Percentiles rank a stretch among this genome's conserved stretches.
Conservation (phyloP, 2,888 invertebrate species). For the Morpho deidamia region DNA sequence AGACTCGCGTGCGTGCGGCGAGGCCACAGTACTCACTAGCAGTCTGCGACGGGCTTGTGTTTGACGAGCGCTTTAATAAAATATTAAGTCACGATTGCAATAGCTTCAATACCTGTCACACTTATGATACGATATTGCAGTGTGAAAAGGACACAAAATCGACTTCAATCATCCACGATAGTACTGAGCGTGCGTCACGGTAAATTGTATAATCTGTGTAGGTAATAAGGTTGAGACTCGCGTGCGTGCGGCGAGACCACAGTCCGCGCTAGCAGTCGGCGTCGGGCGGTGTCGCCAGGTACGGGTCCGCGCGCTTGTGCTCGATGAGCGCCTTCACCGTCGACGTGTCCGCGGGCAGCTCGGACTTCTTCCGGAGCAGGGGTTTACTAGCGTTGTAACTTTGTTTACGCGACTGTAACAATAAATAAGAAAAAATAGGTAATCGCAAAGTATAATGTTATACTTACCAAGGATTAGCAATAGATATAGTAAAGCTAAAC, state of each 20-base stretch:
- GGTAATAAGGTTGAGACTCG: slow-evolving; percentile 8
- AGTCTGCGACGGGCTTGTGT: slow-evolving; percentile 93
- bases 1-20: slow-evolving; percentile 4
- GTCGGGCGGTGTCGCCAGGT: slow-evolving; percentile 90
- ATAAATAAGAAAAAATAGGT: no score
- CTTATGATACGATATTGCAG: no score
- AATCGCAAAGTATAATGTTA: no score
- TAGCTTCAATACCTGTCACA: no score
- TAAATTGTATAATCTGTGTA: not conserved
- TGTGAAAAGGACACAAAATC: no score
- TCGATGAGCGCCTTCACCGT: slow-evolving; percentile 94
- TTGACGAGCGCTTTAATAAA: slow-evolving; percentile 87
- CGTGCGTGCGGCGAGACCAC: slow-evolving; percentile 1
- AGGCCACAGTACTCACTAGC: slow-evolving; percentile 77
- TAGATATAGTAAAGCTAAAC: no score
- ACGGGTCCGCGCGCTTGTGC: slow-evolving; percentile 95
- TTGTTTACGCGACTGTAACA: slow-evolving; percentile 76
- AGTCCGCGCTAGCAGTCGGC: slow-evolving; percentile 86
- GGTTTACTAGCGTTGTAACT: slow-evolving; percentile 86
- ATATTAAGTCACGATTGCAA: no score
- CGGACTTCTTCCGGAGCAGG: slow-evolving; percentile 95
- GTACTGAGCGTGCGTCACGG: not conserved
- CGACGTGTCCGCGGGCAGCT: slow-evolving; percentile 94
- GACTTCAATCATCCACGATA: not conserved
- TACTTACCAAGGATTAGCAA: no score